These are phyloP conservation scores for Brachypterus glaber DNA, from an alignment of 2,888 invertebrate species.

Conservation along the genomic window DNA sequence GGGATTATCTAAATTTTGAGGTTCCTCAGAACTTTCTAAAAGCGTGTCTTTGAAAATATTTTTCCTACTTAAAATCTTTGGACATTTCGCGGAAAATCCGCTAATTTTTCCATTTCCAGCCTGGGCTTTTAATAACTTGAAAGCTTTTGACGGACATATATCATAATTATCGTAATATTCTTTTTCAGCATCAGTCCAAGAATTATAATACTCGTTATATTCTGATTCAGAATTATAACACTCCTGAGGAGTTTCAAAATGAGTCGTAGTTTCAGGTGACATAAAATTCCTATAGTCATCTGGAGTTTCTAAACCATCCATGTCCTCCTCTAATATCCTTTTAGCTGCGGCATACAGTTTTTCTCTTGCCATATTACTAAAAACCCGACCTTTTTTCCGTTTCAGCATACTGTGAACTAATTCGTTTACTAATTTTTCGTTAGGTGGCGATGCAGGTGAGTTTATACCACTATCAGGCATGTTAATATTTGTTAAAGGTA, in stretches of 20 bases:
- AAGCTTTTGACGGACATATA: slow-evolving; percentile 47
- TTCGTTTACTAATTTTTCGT: slow-evolving; percentile 49
- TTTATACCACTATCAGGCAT: slow-evolving; percentile 46
- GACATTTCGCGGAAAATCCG: slow-evolving; percentile 51
- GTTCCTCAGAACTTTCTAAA: slow-evolving; percentile 29
- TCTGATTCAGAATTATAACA: slow-evolving; percentile 43
- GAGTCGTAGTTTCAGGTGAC: slow-evolving; percentile 41
- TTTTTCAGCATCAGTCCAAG: slow-evolving; percentile 40
- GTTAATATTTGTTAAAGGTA: slow-evolving; percentile 42
- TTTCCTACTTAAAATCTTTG: slow-evolving; percentile 52
- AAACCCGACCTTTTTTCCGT: slow-evolving; percentile 45
- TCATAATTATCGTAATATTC: slow-evolving; percentile 36
- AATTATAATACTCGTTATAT: slow-evolving; percentile 47
- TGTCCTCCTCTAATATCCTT: slow-evolving; percentile 48
- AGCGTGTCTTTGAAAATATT: slow-evolving; percentile 45
- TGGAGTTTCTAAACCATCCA: slow-evolving; percentile 41
- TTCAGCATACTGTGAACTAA: slow-evolving; percentile 49
- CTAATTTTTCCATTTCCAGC: slow-evolving; percentile 38
- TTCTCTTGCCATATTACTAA: slow-evolving; percentile 48
- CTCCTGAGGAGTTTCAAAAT: slow-evolving; percentile 43
- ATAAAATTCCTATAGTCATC: slow-evolving; percentile 36
- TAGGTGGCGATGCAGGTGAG: slow-evolving; percentile 43
- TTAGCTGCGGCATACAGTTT: slow-evolving; percentile 50
- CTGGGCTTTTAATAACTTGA: slow-evolving; percentile 46
- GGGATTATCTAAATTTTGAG: slow-evolving; percentile 23